Evolutionary conservation across 1,140 invertebrate genomes (phyloP), one percentile per base, ranked within the genome.

Genomic region (Drosophila varians): DNA sequence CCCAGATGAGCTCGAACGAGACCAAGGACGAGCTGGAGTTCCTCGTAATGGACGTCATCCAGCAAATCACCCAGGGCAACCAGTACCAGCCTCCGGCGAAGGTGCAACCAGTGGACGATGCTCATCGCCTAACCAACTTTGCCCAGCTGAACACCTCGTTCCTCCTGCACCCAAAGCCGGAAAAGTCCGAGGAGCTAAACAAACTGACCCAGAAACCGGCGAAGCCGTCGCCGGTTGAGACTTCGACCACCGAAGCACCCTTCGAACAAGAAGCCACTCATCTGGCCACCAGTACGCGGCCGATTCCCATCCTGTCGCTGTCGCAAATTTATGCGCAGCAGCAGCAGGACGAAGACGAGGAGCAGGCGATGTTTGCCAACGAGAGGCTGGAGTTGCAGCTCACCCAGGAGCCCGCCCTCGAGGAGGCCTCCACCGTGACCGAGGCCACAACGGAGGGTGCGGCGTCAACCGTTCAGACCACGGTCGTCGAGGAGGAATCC

Each of bases 21-120:
- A 90, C 86, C 1, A 88, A 89, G 53, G 83, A 89, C 48, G 89
- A 90, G 36, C 68, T 90, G 3, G 82, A 84, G 14, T 90, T 90
- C 31, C 70, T 90, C 1, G 77, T 90, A 65, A 82, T 86, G 23
- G 89, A 90, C 61, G 89, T 90, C 3, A 80, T 90, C 3, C 74
- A 90, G 26, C 89, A 90, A 43, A 90, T 90, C 8, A 64, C 89
- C 0, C 80, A 74, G 31, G 16, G 60, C 0, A 57, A 62, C n/a
- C 45, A 47, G 5, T 58, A 58, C 25, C 42, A 51, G 6, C 43
- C 43, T 2, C 14, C 69, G 21, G 5, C 25, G 2, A 56, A 31
- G n/a, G 43, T 40, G 14, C 21, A 56, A 3, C 18, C 25, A 4
- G 28, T 54, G 2, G 62, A 73, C 38, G 56, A 84, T 46, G 54